Base-by-base conservation (phyloP, 2,888 invertebrate species). In the Macaria liturata region DNA sequence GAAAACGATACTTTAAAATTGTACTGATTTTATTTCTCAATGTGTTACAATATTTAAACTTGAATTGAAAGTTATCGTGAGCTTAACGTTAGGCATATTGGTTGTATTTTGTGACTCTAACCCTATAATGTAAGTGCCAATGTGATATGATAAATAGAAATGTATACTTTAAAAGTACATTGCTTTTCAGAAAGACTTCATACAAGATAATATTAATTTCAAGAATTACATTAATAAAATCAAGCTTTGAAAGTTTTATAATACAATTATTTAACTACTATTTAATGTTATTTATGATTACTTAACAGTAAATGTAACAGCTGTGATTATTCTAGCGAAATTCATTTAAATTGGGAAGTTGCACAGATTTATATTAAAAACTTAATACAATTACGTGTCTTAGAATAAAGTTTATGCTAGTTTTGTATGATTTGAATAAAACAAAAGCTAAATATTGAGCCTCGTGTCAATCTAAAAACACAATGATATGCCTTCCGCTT, bases 11-110 rank as follows among this genome's bases (percentile, higher is more conserved):
- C 52, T 54, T 46, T 59, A 69, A 72, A 62, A 70, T 84, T 81
- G 82, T 83, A 85, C 79, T 78, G 77, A 66, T 78, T 83, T 86
- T 83, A 83, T 82, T 85, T 80, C 71, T 75, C 72, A 85, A 83
- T 84, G 80, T 77, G 77, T 83, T 84, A 86, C 84, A 86, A 83
- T 83, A 76, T 73, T 72, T 76, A 67, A 69, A 79, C 76, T 81
- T 74, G 72, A 81, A 80, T 71, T 78, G 75, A 81, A 76, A 78
- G 77, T 74, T 78, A 79, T 71, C 78, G 83, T 85, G 83, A 76
- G 69, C 74, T 78, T 80, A 83, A 75, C 72, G 75, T 71, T 80
- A 83, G 73, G 75, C 78, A 72, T 72, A 72, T 68, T 72, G 64
- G 66, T 54, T 59, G 39, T 54, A 59, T 78, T 65, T 2, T 69